These are phyloP conservation scores for Eretmocerus hayati DNA, from an alignment of 2,888 invertebrate species.

Conservation along the genomic window DNA sequence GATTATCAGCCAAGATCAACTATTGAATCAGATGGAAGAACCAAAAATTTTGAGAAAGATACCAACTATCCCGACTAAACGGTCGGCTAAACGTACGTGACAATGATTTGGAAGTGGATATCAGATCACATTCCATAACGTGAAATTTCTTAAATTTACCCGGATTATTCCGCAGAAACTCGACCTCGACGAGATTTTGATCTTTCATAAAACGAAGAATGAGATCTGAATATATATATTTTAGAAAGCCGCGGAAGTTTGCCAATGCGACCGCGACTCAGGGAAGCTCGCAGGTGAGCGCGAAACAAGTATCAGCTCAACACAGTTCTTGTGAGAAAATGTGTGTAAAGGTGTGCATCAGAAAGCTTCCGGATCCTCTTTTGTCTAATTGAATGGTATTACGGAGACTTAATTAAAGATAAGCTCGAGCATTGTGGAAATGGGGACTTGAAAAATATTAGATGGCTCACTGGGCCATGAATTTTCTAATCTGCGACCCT, in stretches of 20 bases:
- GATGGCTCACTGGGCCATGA: neutral
- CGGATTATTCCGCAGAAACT: too few relatives aligned
- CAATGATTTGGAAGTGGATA: too few relatives aligned
- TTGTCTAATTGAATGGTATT: constrained; percentile 18
- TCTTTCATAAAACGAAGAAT: constrained; percentile 10
- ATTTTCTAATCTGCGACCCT: neutral
- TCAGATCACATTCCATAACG: too few relatives aligned
- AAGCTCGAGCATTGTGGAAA: constrained; percentile 6
- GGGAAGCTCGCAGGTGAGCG: constrained; percentile 6
- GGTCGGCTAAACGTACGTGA: too few relatives aligned
- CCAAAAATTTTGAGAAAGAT: too few relatives aligned
- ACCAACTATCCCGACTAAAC: too few relatives aligned
- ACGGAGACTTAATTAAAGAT: constrained; percentile 15
- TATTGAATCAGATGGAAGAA: too few relatives aligned
- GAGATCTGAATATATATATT: neutral
- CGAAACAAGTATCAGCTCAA: constrained; percentile 7
- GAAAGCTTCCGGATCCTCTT: constrained; percentile 13
- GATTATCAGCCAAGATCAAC: too few relatives aligned
- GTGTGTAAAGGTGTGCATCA: neutral
- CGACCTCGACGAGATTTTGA: constrained; percentile 5
- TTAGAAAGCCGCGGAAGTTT: constrained; percentile 18
- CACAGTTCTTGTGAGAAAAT: constrained; percentile 17
- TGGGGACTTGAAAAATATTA: constrained; percentile 8
- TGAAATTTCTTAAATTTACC: too few relatives aligned
- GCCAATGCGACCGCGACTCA: constrained; percentile 5